Conservation (phyloP, 2,888 invertebrate genomes). For the Pteria penguin region DNA sequence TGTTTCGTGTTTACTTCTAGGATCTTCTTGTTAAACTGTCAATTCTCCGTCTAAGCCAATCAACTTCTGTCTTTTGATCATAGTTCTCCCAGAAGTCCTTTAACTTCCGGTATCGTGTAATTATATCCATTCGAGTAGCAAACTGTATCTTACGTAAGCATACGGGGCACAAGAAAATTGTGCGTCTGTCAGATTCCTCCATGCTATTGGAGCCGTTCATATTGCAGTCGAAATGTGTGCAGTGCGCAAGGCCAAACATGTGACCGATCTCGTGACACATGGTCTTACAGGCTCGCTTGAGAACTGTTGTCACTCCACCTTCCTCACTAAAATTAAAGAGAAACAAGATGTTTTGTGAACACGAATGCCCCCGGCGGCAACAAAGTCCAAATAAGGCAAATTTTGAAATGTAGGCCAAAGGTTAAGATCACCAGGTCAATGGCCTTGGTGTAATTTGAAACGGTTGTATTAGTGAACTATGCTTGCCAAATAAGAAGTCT, state of each 20-base stretch:
- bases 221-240: constrained; percentile 58
- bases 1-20: too few species aligned
- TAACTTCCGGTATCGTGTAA: constrained; percentile 57
- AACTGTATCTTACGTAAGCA: constrained; percentile 64
- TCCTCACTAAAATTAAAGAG: constrained; percentile 36
- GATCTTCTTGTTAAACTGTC: too few species aligned
- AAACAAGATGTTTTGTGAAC: too few species aligned
- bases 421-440: too few species aligned
- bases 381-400: too few species aligned
- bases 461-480: too few species aligned
- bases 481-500: too few species aligned
- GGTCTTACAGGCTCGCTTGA: constrained; percentile 59
- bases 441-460: too few species aligned
- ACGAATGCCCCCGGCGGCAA: too few species aligned
- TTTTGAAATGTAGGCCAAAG: too few species aligned
- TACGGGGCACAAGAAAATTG: constrained; percentile 60
- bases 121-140: constrained; percentile 57
- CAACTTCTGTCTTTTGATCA: constrained; percentile 31
- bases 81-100: constrained; percentile 49
- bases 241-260: constrained; percentile 66
- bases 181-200: constrained; percentile 54
- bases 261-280: constrained; percentile 69
- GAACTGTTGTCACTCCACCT: constrained; percentile 40
- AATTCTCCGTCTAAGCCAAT: too few species aligned
- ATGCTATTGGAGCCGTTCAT: constrained; percentile 69